These are phyloP conservation scores for Sarcoramphus papa DNA, from an alignment of 2,797 vertebrate species.

Conservation along the genomic window DNA sequence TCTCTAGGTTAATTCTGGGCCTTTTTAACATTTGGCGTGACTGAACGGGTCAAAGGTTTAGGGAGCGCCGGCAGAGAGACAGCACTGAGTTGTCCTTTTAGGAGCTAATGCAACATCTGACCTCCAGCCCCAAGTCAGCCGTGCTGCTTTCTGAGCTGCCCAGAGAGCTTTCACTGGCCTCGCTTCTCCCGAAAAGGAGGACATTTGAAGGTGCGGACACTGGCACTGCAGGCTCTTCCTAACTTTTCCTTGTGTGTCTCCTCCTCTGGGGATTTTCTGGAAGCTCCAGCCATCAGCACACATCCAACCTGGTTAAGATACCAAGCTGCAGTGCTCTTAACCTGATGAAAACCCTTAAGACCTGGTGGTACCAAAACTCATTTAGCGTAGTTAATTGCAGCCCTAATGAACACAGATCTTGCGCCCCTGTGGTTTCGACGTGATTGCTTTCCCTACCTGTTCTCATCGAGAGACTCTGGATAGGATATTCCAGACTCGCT, in stretches of 20 bases:
- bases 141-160: background rate
- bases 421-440: background rate
- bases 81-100: accelerated
- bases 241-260: background rate
- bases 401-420: background rate
- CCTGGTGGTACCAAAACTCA: background rate
- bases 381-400: background rate
- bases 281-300: background rate
- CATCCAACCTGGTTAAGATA: background rate
- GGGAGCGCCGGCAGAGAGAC: accelerated
- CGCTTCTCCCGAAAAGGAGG: background rate
- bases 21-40: background rate
- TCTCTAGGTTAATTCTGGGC: background rate
- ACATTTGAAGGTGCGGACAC: background rate
- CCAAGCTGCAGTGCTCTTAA: background rate
- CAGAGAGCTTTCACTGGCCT: background rate
- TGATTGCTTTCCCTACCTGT: background rate
- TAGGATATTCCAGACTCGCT: background rate
- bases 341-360: background rate
- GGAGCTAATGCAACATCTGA: background rate
- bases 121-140: background rate
- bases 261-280: background rate
- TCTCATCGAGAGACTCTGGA: accelerated
- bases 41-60: background rate
- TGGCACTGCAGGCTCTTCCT: background rate